Evolutionary conservation across 2,113 vertebrate genomes (phyloP), one percentile per base, ranked within the genome.

Genomic region (Cariama cristata): DNA sequence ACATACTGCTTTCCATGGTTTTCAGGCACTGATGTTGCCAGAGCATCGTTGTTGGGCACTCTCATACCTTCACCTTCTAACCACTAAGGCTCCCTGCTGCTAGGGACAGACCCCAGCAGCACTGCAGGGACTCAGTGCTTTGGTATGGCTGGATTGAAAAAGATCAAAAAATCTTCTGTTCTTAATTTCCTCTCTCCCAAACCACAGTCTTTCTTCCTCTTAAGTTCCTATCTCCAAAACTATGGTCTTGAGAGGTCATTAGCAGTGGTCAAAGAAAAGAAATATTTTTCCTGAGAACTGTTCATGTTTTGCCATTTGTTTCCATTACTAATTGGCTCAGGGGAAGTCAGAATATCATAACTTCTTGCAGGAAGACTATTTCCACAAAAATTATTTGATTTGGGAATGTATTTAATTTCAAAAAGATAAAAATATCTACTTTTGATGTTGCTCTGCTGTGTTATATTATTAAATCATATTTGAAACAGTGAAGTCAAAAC

Each of bases 401-500:
- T 91, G 59, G 92, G 73, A 94, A 63, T 92, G 84, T 55, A 71
- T 84, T 84, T 77, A 45, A 86, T 94, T 95, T 75, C 52, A 52
- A 64, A 75, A 89, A 82, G 30, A 35, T 40, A 82, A 79, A 94
- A 91, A 32, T 66, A 87, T 87, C 45, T 72, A 72, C 83, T 93
- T 96, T 87, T 87, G 83, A 95, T 81, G 68, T 92, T 75, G 44
- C 10, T 64, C 30, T 76, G 45, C 50, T 79, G 27, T 53, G 8
- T 42, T 90, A 79, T 27, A 21, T 56, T 86, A 82, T 83, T 74
- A 88, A 28, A 71, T 90, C 67, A 63, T 94, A 79, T 79, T 76
- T 95, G 91, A 95, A 93, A 91, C n/a, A 24, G 8, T n/a, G 28
- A 89, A 96, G 81, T 93, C 88, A 96, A 96, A 97, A 91, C 79